A percentile compares a stretch with the other conserved stretches of the same genome.
Conservation (phyloP, 2,888 invertebrate species). For the Adineta ricciae region DNA sequence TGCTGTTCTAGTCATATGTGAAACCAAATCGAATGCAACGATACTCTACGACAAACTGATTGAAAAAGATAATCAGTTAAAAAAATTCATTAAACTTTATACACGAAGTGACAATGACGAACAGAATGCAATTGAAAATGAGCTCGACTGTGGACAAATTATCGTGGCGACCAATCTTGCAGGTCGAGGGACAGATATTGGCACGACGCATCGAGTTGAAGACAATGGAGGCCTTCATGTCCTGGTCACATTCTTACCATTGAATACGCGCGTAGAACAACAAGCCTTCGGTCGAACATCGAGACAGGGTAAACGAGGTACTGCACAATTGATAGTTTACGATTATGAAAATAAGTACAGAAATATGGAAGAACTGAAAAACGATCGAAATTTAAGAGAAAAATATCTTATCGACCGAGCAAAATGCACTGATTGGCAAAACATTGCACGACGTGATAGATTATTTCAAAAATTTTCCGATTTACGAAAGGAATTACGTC, state of each 20-base stretch:
- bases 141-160: conserved; percentile 26
- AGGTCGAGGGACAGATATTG: conserved; percentile 35
- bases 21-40: conserved; percentile 20
- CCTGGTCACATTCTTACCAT: conserved; percentile 35
- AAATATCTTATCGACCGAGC: not conserved
- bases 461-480: not conserved
- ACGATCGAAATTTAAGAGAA: not conserved
- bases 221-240: conserved; percentile 36
- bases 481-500: not conserved
- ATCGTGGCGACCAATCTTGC: conserved; percentile 27
- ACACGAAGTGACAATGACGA: not conserved
- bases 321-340: conserved; percentile 7
- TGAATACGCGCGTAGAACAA: conserved; percentile 29
- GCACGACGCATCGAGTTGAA: conserved; percentile 21
- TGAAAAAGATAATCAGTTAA: not conserved
- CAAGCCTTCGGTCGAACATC: conserved; percentile 35
- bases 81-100: not conserved
- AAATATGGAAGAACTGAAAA: not conserved
- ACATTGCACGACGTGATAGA: not conserved
- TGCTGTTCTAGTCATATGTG: not conserved
- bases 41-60: not conserved
- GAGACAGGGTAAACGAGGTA: conserved; percentile 34
- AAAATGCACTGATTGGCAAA: not conserved
- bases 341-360: too few relatives aligned
- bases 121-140: not conserved